Evolutionary conservation across 2,113 vertebrate genomes (phyloP), one percentile per base, ranked within the genome.

Genomic region (Hystrix cristata): DNA sequence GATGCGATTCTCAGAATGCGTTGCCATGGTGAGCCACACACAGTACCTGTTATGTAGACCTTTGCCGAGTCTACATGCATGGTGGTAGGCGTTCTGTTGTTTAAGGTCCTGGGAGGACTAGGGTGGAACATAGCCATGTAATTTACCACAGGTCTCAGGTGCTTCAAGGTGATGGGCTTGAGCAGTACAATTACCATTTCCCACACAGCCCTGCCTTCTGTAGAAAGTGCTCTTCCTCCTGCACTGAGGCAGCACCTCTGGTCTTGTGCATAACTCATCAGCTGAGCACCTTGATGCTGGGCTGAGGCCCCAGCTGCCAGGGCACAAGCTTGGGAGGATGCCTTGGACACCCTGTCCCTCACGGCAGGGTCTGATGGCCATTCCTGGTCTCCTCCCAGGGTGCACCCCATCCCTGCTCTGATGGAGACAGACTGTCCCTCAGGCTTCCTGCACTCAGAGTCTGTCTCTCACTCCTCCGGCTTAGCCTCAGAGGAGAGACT

Each of bases 391-490:
- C 18, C 27, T 62, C n/a, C 5, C 71, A 53, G 9, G 29, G 85
- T 12, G 23, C 11, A 14, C 74, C 13, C 23, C 16, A 7, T 31
- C 46, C 27, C 46, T 21, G 7, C 38, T 25, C 15, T 3, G 43
- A 29, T 7, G 7, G 34, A 69, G 51, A 62, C 4, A 65, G 25
- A n/a, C 31, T 2, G 6, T 31, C 31, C 34, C 89, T 62, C 88
- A 62, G 83, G 38, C 55, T 57, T 79, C 43, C 34, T 3, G n/a
- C 23, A 64, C 57, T 38, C 21, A 60, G 59, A n/a, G 76, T 64
- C 9, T 13, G 2, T 27, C 4, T 18, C 16, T n/a, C 11, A 0
- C 6, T 19, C 7, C 3, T 15, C 72, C 31, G n/a, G 4, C 18
- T 31, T 51, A 76, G 38, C 90, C 87, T 91, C 43, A 23, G 27